phyloP scores from a whole-genome alignment of 2,888 invertebrate genomes.

The Calameuta idolon region DNA sequence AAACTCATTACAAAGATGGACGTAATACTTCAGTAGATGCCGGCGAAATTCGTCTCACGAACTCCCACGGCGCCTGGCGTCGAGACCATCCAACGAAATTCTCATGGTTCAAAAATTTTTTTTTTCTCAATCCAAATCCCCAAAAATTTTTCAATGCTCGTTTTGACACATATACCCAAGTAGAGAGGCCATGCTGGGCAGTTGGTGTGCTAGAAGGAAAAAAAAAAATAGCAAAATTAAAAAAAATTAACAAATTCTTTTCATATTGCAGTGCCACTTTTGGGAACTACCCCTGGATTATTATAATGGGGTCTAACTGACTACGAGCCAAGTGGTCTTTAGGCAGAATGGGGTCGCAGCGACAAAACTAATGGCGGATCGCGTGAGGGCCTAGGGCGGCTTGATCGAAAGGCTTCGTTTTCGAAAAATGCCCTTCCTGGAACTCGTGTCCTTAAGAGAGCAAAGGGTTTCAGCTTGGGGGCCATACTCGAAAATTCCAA shows the following conservation, averaged over 20 bases:
- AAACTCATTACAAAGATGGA: slow-evolving; percentile 22
- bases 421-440: neutral
- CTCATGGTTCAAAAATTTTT: neutral
- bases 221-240: neutral
- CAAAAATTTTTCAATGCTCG: neutral
- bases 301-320: neutral
- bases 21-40: slow-evolving; percentile 18
- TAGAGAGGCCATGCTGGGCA: neutral
- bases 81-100: neutral
- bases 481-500: neutral
- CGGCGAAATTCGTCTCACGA: slow-evolving; percentile 40
- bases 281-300: neutral
- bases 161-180: neutral
- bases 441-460: neutral
- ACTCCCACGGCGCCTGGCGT: slow-evolving; percentile 32
- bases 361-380: neutral
- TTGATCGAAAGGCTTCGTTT: neutral
- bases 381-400: neutral
- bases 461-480: neutral
- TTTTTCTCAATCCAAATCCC: no score
- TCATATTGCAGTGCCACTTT: neutral
- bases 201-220: neutral
- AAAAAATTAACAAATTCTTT: neutral
- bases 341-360: neutral
- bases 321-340: neutral